phyloP scores from a whole-genome alignment of 1,140 invertebrate genomes.

The Pachyrhynchus sulphureomaculatus region DNA sequence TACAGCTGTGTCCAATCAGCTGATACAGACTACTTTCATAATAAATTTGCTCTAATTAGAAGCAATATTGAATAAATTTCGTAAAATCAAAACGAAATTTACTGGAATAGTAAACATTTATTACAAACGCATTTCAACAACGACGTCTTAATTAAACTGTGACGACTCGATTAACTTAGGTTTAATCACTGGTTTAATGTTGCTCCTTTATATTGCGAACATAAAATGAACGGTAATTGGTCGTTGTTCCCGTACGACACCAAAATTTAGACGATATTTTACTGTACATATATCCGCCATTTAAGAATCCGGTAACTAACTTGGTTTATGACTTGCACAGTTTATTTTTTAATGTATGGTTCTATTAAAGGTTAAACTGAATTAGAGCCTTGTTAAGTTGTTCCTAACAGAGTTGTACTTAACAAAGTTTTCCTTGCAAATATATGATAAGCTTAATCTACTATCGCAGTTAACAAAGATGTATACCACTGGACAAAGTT shows the following conservation, averaged over 20 bases:
- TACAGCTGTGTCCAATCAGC: too few relatives aligned
- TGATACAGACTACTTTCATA: too few relatives aligned
- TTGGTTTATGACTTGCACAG: not conserved
- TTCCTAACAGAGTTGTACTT: too few relatives aligned
- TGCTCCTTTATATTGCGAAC: constrained; percentile 21
- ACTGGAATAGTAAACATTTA: constrained; percentile 16
- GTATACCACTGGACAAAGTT: too few relatives aligned
- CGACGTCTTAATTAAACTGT: constrained; percentile 35
- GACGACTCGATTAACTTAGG: constrained; percentile 34
- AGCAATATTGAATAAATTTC: too few relatives aligned
- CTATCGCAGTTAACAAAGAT: too few relatives aligned
- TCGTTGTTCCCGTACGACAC: constrained; percentile 11
- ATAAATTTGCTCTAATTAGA: too few relatives aligned
- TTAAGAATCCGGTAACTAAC: constrained; percentile 1
- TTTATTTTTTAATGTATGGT: not conserved
- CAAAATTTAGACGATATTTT: constrained; percentile 9
- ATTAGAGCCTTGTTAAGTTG: too few relatives aligned
- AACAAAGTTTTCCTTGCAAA: too few relatives aligned
- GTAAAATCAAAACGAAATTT: constrained; percentile 7
- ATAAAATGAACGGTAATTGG: constrained; percentile 25
- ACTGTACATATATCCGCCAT: constrained; percentile 4
- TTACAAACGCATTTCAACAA: constrained; percentile 23
- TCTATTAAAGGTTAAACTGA: too few relatives aligned
- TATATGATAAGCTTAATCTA: too few relatives aligned
- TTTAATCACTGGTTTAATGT: constrained; percentile 24